phyloP scores from a whole-genome alignment of 1,140 invertebrate genomes.

The Vanessa atalanta region DNA sequence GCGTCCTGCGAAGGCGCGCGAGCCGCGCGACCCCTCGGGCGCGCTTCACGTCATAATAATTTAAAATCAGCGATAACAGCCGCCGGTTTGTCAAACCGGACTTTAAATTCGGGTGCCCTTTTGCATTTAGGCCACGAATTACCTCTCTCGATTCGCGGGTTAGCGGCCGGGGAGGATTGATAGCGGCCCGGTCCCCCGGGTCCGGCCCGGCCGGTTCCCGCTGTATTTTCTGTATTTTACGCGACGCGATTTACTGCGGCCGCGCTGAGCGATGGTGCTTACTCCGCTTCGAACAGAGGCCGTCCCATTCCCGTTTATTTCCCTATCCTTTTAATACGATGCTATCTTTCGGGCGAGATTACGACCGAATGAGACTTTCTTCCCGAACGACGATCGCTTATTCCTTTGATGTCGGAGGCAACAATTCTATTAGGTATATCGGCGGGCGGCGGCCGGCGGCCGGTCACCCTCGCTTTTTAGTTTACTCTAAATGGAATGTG shows the following conservation, averaged over 20 bases:
- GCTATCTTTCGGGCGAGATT: constrained; percentile 59
- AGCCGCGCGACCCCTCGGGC: constrained; percentile 8
- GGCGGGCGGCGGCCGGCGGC: neutral
- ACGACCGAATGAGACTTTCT: constrained; percentile 48
- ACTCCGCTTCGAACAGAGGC: constrained; percentile 35
- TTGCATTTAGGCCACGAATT: constrained; percentile 72
- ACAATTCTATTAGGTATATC: constrained; percentile 33
- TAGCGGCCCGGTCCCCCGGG: constrained; percentile 47
- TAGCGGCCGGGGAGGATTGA: constrained; percentile 70
- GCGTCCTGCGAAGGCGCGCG: neutral
- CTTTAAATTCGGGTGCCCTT: constrained; percentile 19
- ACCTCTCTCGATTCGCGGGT: constrained; percentile 68
- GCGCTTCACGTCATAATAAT: constrained; percentile 26
- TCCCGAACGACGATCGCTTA: constrained; percentile 43
- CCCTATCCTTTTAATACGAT: constrained; percentile 63
- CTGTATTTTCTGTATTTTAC: constrained; percentile 56
- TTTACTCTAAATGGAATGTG: constrained; percentile 34
- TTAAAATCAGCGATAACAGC: neutral
- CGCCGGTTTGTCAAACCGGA: neutral
- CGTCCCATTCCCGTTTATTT: constrained; percentile 46
- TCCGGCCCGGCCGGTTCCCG: constrained; percentile 25
- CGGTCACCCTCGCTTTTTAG: constrained; percentile 29
- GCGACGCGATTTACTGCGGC: constrained; percentile 52
- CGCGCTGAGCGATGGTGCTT: constrained; percentile 29
- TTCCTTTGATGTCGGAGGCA: constrained; percentile 48